These are phyloP conservation scores for Cydia fagiglandana DNA, from an alignment of 1,140 invertebrate species.

Conservation along the genomic window DNA sequence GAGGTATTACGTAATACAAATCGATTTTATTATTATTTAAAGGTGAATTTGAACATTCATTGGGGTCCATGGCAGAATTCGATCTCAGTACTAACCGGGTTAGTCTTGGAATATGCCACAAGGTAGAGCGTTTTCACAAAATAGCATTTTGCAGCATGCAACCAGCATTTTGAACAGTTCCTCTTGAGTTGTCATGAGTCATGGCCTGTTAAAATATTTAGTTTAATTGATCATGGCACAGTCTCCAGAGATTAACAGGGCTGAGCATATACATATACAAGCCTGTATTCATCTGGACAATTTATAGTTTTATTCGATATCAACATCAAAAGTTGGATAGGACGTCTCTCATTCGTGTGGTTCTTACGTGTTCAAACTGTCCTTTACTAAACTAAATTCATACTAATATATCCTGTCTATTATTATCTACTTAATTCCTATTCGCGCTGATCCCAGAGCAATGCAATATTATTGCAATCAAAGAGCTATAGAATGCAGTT, in stretches of 20 bases:
- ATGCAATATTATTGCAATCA: too few species aligned
- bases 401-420: neutral
- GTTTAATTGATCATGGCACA: neutral
- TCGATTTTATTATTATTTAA: constrained; percentile 7
- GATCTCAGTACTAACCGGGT: neutral
- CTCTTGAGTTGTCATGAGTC: neutral
- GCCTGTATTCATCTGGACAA: neutral
- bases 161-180: constrained; percentile 9
- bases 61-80: neutral
- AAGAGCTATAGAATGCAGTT: too few species aligned
- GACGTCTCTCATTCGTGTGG: neutral
- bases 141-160: constrained; percentile 6
- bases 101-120: neutral
- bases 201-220: neutral
- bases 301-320: neutral
- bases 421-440: neutral
- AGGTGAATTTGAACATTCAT: neutral
- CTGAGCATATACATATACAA: neutral
- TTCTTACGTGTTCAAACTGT: neutral
- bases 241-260: neutral
- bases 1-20: constrained; percentile 1
- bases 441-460: too few species aligned
- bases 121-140: neutral
- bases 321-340: neutral
- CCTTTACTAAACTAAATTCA: neutral